Conservation (phyloP, 1,140 invertebrate genomes). For the Pygmarrhopalites habei region DNA sequence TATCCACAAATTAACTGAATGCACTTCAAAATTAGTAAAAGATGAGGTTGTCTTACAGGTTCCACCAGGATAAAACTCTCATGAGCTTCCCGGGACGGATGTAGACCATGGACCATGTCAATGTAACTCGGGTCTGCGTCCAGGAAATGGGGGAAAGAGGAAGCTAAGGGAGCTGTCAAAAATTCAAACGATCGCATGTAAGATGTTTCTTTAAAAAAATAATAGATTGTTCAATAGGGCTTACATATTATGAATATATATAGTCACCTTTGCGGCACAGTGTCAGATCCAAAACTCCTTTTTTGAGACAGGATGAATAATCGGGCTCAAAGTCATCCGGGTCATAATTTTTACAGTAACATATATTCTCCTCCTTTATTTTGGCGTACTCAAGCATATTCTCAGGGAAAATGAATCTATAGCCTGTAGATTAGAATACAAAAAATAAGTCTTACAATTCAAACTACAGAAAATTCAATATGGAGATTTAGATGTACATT, state of each 20-base stretch:
- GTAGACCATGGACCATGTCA: not conserved
- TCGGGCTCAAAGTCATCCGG: not conserved
- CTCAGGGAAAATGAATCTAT: not conserved
- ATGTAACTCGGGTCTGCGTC: not conserved
- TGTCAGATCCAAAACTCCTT: not conserved
- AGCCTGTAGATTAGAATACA: not conserved
- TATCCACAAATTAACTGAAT: not conserved
- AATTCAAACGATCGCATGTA: too few relatives aligned
- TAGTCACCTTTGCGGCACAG: not conserved
- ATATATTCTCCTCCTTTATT: not conserved
- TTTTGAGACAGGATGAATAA: slow-evolving; percentile 3
- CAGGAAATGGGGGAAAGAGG: slow-evolving; percentile 3
- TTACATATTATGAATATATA: too few relatives aligned
- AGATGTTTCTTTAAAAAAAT: too few relatives aligned
- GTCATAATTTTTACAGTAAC: slow-evolving; percentile 1
- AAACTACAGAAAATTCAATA: too few relatives aligned
- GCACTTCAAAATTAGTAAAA: not conserved
- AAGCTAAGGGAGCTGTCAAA: not conserved
- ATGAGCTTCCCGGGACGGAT: not conserved
- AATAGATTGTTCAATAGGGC: too few relatives aligned
- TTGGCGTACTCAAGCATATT: not conserved
- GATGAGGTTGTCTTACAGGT: not conserved
- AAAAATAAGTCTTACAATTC: too few relatives aligned
- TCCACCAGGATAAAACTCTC: not conserved
- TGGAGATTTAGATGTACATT: too few relatives aligned